phyloP scores from a whole-genome alignment of 2,888 invertebrate species.

The Brachypalpus laphriformis region DNA sequence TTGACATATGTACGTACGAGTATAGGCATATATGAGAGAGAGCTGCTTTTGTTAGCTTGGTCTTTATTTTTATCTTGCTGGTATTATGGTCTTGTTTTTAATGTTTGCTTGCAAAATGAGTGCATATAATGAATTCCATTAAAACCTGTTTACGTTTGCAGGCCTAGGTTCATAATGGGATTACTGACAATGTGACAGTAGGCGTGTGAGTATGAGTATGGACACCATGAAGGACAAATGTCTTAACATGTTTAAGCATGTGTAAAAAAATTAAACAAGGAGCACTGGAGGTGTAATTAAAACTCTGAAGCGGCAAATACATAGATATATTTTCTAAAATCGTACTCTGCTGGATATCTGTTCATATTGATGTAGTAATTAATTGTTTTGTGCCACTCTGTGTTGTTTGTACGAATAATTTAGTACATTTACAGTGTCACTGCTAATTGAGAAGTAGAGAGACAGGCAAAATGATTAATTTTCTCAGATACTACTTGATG shows the following conservation, averaged over 20 bases:
- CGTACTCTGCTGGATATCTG: conserved; percentile 59
- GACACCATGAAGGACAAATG: conserved; percentile 73
- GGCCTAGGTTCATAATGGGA: conserved; percentile 46
- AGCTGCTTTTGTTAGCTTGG: too few relatives aligned
- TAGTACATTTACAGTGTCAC: conserved; percentile 51
- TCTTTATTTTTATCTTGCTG: conserved; percentile 25
- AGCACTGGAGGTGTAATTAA: conserved; percentile 64
- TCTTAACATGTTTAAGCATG: conserved; percentile 73
- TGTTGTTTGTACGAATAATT: conserved; percentile 63
- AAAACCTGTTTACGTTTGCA: conserved; percentile 61
- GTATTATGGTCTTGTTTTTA: conserved; percentile 42
- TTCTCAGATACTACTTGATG: neutral
- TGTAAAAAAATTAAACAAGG: conserved; percentile 60
- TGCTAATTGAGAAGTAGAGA: conserved; percentile 61
- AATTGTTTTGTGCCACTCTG: conserved; percentile 67
- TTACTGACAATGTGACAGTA: conserved; percentile 69
- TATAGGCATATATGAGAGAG: too few relatives aligned
- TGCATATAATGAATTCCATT: conserved; percentile 73
- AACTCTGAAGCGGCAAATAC: conserved; percentile 59
- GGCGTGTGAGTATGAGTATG: conserved; percentile 66
- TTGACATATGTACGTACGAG: conserved; percentile 62
- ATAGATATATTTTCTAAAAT: conserved; percentile 68
- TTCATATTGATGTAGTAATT: conserved; percentile 71
- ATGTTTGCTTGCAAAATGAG: conserved; percentile 68
- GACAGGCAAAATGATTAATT: conserved; percentile 49